These are phyloP conservation scores for Trichogramma dendrolimi DNA, from an alignment of 2,888 invertebrate genomes.

Conservation along the genomic window DNA sequence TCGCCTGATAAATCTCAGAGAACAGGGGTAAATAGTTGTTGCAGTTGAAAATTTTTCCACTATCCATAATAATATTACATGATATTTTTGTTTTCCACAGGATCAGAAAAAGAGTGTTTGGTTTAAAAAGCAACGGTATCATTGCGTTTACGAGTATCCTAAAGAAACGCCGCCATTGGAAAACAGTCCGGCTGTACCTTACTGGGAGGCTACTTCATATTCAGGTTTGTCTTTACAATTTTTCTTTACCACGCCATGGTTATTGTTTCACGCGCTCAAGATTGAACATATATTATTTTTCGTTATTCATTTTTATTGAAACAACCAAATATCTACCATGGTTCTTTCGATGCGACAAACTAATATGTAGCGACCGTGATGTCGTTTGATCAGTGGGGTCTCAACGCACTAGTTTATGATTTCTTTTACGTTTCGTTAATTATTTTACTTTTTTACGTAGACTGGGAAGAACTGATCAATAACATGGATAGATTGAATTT, in stretches of 20 bases:
- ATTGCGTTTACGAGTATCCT: constrained; percentile 81
- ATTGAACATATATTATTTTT: constrained; percentile 6
- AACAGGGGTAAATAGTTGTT: constrained; percentile 44
- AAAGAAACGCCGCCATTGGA: constrained; percentile 58
- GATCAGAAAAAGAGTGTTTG: constrained; percentile 69
- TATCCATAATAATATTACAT: background rate
- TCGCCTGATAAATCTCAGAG: constrained; percentile 58
- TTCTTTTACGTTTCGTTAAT: constrained; percentile 1
- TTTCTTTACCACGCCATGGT: background rate
- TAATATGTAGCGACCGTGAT: too few species aligned
- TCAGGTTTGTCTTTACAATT: constrained; percentile 42
- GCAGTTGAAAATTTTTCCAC: background rate
- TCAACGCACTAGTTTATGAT: background rate
- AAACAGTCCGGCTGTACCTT: constrained; percentile 37
- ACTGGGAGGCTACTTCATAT: constrained; percentile 45
- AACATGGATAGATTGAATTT: constrained; percentile 44
- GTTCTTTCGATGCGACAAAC: too few species aligned
- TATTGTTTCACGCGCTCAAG: background rate
- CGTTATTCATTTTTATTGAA: constrained; percentile 2
- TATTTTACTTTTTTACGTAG: constrained; percentile 31
- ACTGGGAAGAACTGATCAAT: constrained; percentile 51
- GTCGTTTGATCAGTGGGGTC: too few species aligned
- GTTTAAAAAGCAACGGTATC: constrained; percentile 79
- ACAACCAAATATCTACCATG: background rate
- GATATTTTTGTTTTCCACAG: constrained; percentile 46